Conservation (phyloP, 1,140 invertebrate species). For the Atta cephalotes region DNA sequence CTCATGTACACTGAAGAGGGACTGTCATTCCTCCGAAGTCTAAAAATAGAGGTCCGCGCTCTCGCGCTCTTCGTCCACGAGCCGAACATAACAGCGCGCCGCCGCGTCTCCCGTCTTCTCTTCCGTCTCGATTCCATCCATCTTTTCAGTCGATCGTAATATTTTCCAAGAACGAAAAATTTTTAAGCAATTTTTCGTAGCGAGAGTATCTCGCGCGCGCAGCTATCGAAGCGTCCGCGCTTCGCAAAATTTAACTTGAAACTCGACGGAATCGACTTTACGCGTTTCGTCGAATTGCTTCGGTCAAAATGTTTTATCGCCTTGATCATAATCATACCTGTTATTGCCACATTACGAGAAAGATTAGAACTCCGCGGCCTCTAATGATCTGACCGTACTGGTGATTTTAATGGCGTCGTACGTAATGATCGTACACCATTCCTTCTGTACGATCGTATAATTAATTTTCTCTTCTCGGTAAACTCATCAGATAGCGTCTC, state of each 20-base stretch:
- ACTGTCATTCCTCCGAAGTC: constrained; percentile 81
- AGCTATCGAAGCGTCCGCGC: too few species aligned
- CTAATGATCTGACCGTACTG: neutral
- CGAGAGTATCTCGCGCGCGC: too few species aligned
- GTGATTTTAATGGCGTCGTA: constrained; percentile 6
- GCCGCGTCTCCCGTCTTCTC: constrained; percentile 14
- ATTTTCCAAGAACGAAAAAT: neutral
- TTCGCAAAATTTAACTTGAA: neutral
- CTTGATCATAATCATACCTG: neutral
- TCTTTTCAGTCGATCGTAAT: constrained; percentile 26
- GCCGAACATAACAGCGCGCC: constrained; percentile 54
- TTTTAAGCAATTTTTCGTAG: neutral
- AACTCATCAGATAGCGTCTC: constrained; percentile 33
- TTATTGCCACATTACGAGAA: constrained; percentile 48
- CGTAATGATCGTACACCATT: constrained; percentile 24
- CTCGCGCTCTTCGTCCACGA: constrained; percentile 63
- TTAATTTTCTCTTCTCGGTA: constrained; percentile 39
- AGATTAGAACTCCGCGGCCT: constrained; percentile 34
- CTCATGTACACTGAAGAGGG: constrained; percentile 81
- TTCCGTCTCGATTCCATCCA: neutral
- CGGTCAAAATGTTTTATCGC: neutral
- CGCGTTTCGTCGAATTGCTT: neutral
- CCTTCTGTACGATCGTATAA: neutral
- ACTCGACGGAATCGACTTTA: neutral
- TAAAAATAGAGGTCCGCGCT: constrained; percentile 79